These are phyloP conservation scores for Anadara kagoshimensis DNA, from an alignment of 1,140 invertebrate species.

Conservation along the genomic window DNA sequence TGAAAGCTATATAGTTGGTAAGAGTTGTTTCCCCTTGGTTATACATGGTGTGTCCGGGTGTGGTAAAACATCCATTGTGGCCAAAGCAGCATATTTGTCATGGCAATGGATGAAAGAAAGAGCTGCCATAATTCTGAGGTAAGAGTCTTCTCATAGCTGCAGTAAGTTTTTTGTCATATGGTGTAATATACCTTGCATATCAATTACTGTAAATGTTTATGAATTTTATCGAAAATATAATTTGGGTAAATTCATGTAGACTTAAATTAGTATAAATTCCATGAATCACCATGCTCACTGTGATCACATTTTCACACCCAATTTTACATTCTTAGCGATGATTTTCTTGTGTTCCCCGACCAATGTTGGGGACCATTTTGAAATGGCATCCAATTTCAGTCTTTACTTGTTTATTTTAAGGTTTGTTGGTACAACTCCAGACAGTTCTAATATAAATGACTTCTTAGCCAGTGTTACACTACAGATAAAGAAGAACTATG, in stretches of 20 bases:
- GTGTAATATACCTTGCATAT: no score
- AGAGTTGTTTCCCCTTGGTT: conserved; percentile 38
- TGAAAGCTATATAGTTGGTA: conserved; percentile 40
- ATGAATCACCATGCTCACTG: no score
- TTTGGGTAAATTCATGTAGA: no score
- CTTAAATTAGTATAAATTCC: no score
- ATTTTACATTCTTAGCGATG: no score
- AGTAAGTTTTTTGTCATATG: no score
- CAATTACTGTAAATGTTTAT: no score
- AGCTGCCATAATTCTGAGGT: conserved; percentile 42
- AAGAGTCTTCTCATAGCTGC: not conserved
- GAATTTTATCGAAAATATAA: no score
- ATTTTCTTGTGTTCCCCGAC: no score
- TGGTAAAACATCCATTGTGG: conserved; percentile 63
- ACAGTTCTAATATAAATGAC: conserved; percentile 42
- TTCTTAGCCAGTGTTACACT: conserved; percentile 6
- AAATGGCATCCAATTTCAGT: no score
- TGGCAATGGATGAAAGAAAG: conserved; percentile 20
- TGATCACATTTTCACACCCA: no score
- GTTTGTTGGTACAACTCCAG: conserved; percentile 63
- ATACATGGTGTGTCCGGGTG: conserved; percentile 58
- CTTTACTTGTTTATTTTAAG: conserved; percentile 30
- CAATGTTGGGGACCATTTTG: no score
- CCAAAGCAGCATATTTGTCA: conserved; percentile 43
- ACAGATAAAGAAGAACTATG: conserved; percentile 17